Conservation (phyloP, 2,797 vertebrate genomes). For the Atherinosoma microstoma region DNA sequence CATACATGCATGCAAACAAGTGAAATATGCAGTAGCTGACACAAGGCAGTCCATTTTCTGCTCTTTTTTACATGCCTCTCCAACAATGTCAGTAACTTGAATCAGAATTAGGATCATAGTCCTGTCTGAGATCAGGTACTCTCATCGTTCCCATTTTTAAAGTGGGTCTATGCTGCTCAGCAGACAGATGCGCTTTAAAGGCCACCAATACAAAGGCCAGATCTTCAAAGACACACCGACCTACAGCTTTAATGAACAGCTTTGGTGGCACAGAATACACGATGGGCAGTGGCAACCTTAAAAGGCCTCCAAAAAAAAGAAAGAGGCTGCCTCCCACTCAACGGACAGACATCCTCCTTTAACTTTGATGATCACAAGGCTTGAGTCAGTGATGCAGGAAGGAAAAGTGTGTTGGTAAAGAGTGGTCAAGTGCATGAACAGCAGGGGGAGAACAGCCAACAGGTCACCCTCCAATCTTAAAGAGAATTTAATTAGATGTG, state of each 20-base stretch:
- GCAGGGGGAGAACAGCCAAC: not conserved
- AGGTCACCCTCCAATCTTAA: not conserved
- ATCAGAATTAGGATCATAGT: not conserved
- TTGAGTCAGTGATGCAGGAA: conserved; percentile 10
- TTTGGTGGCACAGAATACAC: conserved; percentile 62
- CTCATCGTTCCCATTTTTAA: conserved; percentile 13
- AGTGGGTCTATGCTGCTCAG: conserved; percentile 25
- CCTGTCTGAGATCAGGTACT: conserved; percentile 5
- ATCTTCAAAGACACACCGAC: conserved; percentile 80
- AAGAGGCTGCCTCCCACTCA: conserved; percentile 25
- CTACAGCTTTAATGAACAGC: conserved; percentile 64
- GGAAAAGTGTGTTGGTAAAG: not conserved
- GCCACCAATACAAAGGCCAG: conserved; percentile 60
- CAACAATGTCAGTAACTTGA: not conserved
- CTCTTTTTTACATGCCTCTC: not conserved
- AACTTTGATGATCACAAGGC: conserved; percentile 65
- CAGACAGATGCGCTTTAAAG: conserved; percentile 68
- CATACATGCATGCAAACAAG: not conserved
- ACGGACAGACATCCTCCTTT: conserved; percentile 21
- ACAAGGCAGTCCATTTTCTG: not conserved
- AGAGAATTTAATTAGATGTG: not conserved
- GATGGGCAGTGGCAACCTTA: conserved; percentile 56
- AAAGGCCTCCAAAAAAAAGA: conserved; percentile 56
- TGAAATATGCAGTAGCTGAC: not conserved
- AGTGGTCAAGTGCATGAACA: conserved; percentile 5